phyloP scores from a whole-genome alignment of 1,140 invertebrate species.

The Pemphigus obesinymphae region DNA sequence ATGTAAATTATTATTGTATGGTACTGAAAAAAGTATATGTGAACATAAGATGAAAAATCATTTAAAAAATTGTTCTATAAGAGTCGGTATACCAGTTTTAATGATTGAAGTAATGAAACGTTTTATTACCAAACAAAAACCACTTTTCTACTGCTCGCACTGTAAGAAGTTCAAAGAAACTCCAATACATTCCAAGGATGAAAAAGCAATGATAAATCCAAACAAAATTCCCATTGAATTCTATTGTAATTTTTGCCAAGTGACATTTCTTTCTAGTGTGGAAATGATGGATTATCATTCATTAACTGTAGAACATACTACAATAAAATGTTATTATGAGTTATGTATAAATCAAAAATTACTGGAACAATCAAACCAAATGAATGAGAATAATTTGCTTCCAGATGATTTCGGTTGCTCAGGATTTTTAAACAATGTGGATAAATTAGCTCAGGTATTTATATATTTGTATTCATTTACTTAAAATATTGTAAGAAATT shows the following conservation, averaged over 20 bases:
- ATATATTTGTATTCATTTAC: no score
- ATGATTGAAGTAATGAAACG: not conserved
- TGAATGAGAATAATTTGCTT: no score
- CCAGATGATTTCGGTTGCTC: no score
- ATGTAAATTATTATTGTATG: not conserved
- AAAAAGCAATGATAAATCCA: no score
- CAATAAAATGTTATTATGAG: slow-evolving; percentile 10
- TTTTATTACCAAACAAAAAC: not conserved
- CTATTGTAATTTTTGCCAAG: not conserved
- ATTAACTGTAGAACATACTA: slow-evolving; percentile 1
- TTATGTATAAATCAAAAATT: no score
- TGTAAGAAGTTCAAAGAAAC: not conserved
- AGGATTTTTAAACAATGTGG: no score
- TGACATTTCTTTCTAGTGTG: not conserved
- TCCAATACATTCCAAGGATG: not conserved
- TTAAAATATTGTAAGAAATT: no score
- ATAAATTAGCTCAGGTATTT: no score
- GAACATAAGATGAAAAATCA: not conserved
- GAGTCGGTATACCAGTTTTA: not conserved
- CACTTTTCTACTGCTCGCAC: not conserved
- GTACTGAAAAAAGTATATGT: not conserved
- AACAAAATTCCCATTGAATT: not conserved
- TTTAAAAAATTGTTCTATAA: no score
- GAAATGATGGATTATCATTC: slow-evolving; percentile 1
- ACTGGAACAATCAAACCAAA: no score